Percentiles rank a stretch among this genome's conserved stretches.
These are phyloP conservation scores for Spizaetus ornatus DNA, from an alignment of 2,113 vertebrate species.

Conservation along the genomic window DNA sequence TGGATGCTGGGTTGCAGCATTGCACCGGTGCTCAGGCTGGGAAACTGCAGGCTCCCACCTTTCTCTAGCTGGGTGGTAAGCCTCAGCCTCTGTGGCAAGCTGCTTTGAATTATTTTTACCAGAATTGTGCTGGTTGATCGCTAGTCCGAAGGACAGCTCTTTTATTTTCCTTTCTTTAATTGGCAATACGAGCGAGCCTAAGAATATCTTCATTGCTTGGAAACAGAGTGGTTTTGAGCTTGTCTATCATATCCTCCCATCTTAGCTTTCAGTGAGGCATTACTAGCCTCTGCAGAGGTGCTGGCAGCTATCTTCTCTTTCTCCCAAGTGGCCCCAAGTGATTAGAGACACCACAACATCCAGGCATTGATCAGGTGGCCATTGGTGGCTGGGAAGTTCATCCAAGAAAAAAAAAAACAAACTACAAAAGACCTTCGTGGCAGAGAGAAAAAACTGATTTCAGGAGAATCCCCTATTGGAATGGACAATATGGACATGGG, in stretches of 20 bases:
- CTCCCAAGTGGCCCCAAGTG: neutral
- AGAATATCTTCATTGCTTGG: neutral
- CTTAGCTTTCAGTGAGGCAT: neutral
- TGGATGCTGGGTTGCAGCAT: no score
- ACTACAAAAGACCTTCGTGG: neutral
- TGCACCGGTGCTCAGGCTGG: neutral
- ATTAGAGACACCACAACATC: neutral
- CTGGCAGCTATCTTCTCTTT: neutral
- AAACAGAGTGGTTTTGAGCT: neutral
- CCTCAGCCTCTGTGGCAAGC: neutral
- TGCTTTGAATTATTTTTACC: neutral
- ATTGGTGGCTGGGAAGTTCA: neutral
- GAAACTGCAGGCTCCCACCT: neutral
- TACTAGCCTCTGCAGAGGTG: neutral
- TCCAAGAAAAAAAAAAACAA: no score
- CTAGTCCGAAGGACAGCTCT: neutral
- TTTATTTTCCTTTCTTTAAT: neutral
- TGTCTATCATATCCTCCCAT: neutral
- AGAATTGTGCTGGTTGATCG: neutral
- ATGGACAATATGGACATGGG: rapidly evolving
- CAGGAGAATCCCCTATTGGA: neutral
- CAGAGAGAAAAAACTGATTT: neutral
- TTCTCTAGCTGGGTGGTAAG: neutral
- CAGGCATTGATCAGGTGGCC: neutral
- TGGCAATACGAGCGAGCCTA: neutral